Evolutionary conservation across 2,797 vertebrate species (phyloP).

Genomic region (Pangasius larnaudii): DNA sequence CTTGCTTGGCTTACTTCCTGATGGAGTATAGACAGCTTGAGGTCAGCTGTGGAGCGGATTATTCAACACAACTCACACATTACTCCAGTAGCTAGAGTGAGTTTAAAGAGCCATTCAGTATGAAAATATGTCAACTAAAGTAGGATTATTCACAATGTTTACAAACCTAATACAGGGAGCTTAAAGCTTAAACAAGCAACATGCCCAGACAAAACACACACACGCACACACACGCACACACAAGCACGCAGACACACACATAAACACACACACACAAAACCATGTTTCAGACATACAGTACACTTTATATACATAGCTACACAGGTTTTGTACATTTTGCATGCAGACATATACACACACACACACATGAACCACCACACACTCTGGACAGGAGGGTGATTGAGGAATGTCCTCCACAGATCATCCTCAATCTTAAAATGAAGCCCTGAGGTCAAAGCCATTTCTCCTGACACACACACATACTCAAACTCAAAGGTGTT

Average conservation of each 20-base stretch:
- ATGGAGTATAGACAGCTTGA: background rate
- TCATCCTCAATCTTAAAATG: conserved; percentile 69
- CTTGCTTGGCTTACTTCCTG: conserved; percentile 35
- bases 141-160: conserved; percentile 76
- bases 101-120: conserved; percentile 43
- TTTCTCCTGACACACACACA: conserved; percentile 67
- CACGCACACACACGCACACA: conserved; percentile 27
- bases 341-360: conserved; percentile 13
- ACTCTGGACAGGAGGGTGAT: conserved; percentile 31
- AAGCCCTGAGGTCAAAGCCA: conserved; percentile 75
- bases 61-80: conserved; percentile 28
- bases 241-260: conserved; percentile 45
- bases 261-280: background rate
- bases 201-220: conserved; percentile 61
- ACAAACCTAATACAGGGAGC: conserved; percentile 76
- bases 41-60: conserved; percentile 36
- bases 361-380: conserved; percentile 31
- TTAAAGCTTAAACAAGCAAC: conserved; percentile 72
- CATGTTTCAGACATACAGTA: background rate
- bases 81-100: conserved; percentile 34
- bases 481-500: conserved; percentile 21
- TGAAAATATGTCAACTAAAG: conserved; percentile 65
- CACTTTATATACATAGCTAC: conserved; percentile 9
- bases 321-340: conserved; percentile 22
- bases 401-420: conserved; percentile 52